A percentile compares a stretch with the other conserved stretches of the same genome.
Evolutionary conservation across 2,113 vertebrate genomes (phyloP).

Genomic region (Pachycephala philippinensis): DNA sequence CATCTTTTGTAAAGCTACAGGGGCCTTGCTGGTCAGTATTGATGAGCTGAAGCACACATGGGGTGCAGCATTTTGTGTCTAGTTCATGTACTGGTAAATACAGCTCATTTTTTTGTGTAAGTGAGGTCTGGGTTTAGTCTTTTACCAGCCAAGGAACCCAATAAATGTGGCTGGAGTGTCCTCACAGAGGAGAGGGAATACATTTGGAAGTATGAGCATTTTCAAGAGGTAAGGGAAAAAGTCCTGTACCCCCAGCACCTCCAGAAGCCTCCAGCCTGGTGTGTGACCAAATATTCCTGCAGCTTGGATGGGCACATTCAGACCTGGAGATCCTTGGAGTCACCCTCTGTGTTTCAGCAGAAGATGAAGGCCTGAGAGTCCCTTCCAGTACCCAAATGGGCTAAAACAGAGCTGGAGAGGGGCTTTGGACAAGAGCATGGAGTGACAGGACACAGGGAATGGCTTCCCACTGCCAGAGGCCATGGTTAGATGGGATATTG

Average conservation of each 20-base stretch:
- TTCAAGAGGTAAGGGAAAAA: neutral
- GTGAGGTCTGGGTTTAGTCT: neutral
- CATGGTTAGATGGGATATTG: rapidly evolving
- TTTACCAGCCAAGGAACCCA: neutral
- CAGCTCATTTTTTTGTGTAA: neutral
- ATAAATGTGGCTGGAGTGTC: neutral
- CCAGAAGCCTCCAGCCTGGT: neutral
- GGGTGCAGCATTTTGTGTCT: neutral
- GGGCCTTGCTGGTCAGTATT: neutral
- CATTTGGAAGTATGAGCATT: rapidly evolving
- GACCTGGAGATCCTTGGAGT: neutral
- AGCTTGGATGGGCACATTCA: neutral
- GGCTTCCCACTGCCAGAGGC: rapidly evolving
- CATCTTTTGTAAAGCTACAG: neutral
- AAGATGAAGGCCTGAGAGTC: neutral
- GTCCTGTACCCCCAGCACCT: neutral
- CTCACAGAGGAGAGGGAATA: neutral
- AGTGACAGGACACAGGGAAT: neutral
- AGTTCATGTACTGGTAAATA: neutral
- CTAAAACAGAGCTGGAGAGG: neutral
- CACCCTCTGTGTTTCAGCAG: neutral
- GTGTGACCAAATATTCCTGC: neutral
- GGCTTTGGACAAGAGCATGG: neutral
- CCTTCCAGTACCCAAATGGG: neutral
- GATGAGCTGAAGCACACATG: neutral